Percentiles rank a stretch among this genome's conserved stretches.
Conservation (phyloP, 2,797 vertebrate species). For the Lagorchestes hirsutus region DNA sequence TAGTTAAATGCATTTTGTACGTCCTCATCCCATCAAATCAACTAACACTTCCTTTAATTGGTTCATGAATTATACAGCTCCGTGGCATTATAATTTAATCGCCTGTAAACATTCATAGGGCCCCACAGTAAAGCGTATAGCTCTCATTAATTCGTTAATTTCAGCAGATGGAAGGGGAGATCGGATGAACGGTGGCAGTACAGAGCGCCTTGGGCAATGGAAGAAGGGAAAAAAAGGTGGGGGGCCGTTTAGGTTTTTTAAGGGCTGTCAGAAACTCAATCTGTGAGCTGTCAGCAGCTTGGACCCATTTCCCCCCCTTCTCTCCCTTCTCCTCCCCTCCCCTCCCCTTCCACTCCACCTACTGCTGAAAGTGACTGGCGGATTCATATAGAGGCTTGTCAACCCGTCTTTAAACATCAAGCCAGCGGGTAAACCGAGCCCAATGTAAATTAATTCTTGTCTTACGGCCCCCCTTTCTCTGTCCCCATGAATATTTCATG, state of each 20-base stretch:
- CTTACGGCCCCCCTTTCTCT: constrained; percentile 87
- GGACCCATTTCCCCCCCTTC: constrained; percentile 77
- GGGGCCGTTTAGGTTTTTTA: constrained; percentile 91
- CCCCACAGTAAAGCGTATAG: constrained; percentile 94
- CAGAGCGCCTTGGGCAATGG: constrained; percentile 90
- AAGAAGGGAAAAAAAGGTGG: constrained; percentile 87
- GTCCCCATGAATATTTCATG: constrained; percentile 99
- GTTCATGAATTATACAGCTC: constrained; percentile 99
- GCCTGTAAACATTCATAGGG: constrained; percentile 99
- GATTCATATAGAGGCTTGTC: constrained; percentile 88
- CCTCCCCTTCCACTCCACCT: constrained; percentile 77
- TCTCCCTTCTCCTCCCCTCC: constrained; percentile 69
- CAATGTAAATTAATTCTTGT: constrained; percentile 91
- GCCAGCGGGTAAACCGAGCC: constrained; percentile 90
- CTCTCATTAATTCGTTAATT: constrained; percentile 99
- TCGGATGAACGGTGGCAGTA: constrained; percentile 89
- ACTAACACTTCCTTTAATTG: constrained; percentile 99
- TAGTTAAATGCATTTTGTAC: constrained; percentile 99
- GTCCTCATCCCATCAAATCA: constrained; percentile 99
- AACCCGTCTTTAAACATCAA: constrained; percentile 90
- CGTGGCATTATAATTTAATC: constrained; percentile 99
- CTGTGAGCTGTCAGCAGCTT: constrained; percentile 92
- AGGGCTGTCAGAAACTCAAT: constrained; percentile 96
- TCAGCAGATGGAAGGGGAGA: constrained; percentile 96
- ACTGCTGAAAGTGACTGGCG: constrained; percentile 88